Evolutionary conservation across 2,113 vertebrate species (phyloP), one percentile per base, ranked within the genome.

Genomic region (Mobula hypostoma): DNA sequence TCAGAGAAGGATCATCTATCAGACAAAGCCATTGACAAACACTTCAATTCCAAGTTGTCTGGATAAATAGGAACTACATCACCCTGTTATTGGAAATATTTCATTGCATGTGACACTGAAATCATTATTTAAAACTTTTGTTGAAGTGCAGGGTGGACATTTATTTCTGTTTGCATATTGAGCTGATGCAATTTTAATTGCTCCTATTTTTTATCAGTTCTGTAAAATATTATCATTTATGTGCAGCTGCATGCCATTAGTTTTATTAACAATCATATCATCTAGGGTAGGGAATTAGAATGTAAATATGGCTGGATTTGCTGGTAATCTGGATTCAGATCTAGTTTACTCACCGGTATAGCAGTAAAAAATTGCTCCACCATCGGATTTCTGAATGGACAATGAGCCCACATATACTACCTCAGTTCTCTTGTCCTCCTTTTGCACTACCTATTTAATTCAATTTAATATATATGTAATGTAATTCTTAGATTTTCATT

Each of bases 21-120:
- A 79, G 77, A 79, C 9, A 32, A 36, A 36, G n/a, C 32, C 7
- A 15, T 79, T 36, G 77, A 11, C 77, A 79, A 79, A 79, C 77
- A 24, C 40, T 58, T 90, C 61, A 66, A 68, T 90, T 68, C 85
- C 17, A 6, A 66, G 14, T 29, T 17, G 61, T 32, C 29, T 90
- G n/a, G 14, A 32, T 90, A 90, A 90, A 90, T 66, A 66, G n/a
- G 14, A 90, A 90, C 61, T 90, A 14, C 58, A 90, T 90, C 85
- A 90, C 29, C 19, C 85, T 90, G 61, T 66, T 90, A 90, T 90
- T 66, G 85, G 85, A 66, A 90, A 90, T 90, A 61, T 90, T 90
- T 90, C 85, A 66, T 66, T 66, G 29, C 29, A 36, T 17, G 61
- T 90, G 85, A 90, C 61, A 66, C n/a, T 5, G 66, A 66, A 90